Percentiles rank a stretch among this genome's conserved stretches.
Evolutionary conservation across 2,113 vertebrate genomes (phyloP).

Genomic region (Phrynosoma platyrhinos): DNA sequence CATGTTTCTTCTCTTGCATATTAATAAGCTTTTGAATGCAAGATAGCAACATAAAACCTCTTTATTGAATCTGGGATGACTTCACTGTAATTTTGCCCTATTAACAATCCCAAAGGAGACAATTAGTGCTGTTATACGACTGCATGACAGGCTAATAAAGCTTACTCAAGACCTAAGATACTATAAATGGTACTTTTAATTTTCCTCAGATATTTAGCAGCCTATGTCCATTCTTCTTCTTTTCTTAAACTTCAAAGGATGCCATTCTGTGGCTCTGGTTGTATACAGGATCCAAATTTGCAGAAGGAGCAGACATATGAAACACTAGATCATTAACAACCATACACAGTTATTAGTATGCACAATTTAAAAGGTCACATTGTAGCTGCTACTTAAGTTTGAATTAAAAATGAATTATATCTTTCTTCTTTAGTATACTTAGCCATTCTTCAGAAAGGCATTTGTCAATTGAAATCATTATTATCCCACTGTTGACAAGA

Average conservation of each 20-base stretch:
- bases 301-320: neutral
- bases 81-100: constrained; percentile 6
- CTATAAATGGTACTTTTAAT: neutral
- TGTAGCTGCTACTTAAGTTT: neutral
- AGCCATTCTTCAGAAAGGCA: neutral
- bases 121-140: constrained; percentile 7
- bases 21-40: constrained; percentile 6
- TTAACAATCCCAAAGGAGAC: constrained; percentile 5
- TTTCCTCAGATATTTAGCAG: neutral
- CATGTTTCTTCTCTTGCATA: neutral
- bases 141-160: neutral
- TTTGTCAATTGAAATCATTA: neutral
- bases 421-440: neutral
- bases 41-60: neutral
- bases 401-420: neutral
- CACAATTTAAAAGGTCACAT: neutral
- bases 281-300: neutral
- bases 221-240: neutral
- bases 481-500: neutral
- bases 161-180: neutral
- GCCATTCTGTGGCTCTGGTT: no score
- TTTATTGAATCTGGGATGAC: neutral
- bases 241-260: neutral
- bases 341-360: neutral
- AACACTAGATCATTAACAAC: neutral